phyloP scores from a whole-genome alignment of 2,113 vertebrate species.

The Sturnus vulgaris region DNA sequence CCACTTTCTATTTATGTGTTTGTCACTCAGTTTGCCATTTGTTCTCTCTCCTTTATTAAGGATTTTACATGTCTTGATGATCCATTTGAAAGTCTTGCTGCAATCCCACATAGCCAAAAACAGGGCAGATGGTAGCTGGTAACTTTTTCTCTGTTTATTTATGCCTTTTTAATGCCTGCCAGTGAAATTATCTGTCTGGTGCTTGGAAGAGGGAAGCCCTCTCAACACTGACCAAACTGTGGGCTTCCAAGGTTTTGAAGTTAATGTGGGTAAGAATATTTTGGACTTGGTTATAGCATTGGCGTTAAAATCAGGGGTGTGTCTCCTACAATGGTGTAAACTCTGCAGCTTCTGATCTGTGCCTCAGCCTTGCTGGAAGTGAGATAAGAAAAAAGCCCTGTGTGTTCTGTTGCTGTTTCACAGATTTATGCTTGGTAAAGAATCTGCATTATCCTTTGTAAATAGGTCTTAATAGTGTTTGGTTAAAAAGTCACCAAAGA shows the following conservation, averaged over 20 bases:
- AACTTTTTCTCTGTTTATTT: neutral
- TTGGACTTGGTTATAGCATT: neutral
- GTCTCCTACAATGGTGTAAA: neutral
- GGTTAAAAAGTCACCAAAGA: neutral
- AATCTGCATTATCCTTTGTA: neutral
- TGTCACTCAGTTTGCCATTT: neutral
- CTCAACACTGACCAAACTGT: neutral
- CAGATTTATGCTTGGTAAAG: neutral
- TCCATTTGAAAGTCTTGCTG: neutral
- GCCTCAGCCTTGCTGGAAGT: neutral
- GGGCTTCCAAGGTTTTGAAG: neutral
- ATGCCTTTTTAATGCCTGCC: neutral
- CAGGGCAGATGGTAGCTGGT: neutral
- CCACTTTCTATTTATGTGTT: neutral
- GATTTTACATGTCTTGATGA: neutral
- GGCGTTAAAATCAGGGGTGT: neutral
- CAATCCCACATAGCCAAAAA: neutral
- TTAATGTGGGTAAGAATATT: neutral
- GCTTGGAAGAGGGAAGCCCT: neutral
- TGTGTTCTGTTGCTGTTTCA: neutral
- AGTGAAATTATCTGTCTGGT: neutral
- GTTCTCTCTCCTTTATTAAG: neutral
- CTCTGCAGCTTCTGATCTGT: neutral
- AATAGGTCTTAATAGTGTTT: neutral
- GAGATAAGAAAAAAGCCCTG: neutral